Conservation (phyloP, 2,888 invertebrate genomes). For the Volucella bombylans region DNA sequence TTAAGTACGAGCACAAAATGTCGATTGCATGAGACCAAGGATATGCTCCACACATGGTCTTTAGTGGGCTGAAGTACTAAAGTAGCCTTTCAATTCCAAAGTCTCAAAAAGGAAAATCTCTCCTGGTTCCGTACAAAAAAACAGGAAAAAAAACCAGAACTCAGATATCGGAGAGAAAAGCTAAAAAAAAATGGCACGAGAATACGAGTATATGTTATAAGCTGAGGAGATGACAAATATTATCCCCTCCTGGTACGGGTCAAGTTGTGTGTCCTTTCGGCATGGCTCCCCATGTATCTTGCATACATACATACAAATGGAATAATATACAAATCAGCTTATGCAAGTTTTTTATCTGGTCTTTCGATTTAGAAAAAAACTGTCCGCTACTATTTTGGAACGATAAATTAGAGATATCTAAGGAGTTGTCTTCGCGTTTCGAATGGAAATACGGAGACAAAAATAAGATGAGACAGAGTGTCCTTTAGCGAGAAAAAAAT, state of each 20-base stretch:
- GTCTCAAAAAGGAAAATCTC: constrained; percentile 45
- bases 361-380: constrained; percentile 70
- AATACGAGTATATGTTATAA: constrained; percentile 28
- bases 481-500: constrained; percentile 2
- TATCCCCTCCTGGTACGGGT: constrained; percentile 52
- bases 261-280: constrained; percentile 42
- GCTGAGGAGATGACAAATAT: constrained; percentile 44
- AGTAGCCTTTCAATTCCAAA: background rate
- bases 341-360: constrained; percentile 70
- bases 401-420: constrained; percentile 71
- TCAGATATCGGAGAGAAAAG: constrained; percentile 63
- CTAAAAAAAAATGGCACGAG: constrained; percentile 4
- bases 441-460: constrained; percentile 29
- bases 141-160: constrained; percentile 50
- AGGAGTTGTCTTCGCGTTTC: constrained; percentile 42
- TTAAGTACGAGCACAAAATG: constrained; percentile 43
- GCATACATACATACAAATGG: constrained; percentile 52
- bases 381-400: constrained; percentile 59
- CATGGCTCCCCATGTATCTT: background rate
- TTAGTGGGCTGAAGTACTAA: constrained; percentile 4
- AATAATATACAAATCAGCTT: constrained; percentile 72
- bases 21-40: constrained; percentile 44
- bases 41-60: constrained; percentile 33
- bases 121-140: background rate
- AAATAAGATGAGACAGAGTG: background rate